Percentiles rank a stretch among this genome's conserved stretches.
phyloP scores from a whole-genome alignment of 37 sponge, comb jelly and placozoan species.

The Ephydatia muelleri region DNA sequence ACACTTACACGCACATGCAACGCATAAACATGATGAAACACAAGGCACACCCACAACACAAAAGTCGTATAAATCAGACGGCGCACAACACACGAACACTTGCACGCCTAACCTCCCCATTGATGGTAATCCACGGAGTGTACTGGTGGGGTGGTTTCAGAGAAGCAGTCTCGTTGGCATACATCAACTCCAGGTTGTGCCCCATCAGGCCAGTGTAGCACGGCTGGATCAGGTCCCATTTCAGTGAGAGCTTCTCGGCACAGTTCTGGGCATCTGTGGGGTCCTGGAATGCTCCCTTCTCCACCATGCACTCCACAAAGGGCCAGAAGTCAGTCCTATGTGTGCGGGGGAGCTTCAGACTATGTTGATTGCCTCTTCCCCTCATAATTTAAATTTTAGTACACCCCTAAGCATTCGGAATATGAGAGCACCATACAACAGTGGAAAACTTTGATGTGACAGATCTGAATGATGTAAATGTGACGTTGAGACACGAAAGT shows the following conservation, averaged over 20 bases:
- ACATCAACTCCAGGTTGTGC: conserved; percentile 67
- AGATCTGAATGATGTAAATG: no score
- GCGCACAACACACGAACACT: no score
- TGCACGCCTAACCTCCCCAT: conserved; percentile 68
- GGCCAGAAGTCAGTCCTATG: conserved; percentile 74
- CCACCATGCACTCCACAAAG: conserved; percentile 65
- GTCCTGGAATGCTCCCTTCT: conserved; percentile 26
- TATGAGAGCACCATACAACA: no score
- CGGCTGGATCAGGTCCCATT: conserved; percentile 57
- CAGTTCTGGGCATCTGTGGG: conserved; percentile 46
- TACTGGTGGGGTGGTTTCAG: conserved; percentile 84
- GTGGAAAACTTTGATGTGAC: no score
- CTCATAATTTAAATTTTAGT: no score
- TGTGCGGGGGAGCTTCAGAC: neutral
- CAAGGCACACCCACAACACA: no score
- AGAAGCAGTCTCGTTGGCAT: conserved; percentile 41
- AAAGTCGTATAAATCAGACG: no score
- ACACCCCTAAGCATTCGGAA: no score
- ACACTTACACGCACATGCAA: no score
- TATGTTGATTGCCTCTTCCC: neutral
- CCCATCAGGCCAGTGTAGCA: conserved; percentile 63
- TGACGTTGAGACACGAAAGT: no score
- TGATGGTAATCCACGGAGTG: conserved; percentile 87
- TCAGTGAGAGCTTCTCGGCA: conserved; percentile 33
- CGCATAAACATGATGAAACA: no score